These are phyloP conservation scores for Acrobasis suavella DNA, from an alignment of 2,888 invertebrate genomes.

Conservation along the genomic window DNA sequence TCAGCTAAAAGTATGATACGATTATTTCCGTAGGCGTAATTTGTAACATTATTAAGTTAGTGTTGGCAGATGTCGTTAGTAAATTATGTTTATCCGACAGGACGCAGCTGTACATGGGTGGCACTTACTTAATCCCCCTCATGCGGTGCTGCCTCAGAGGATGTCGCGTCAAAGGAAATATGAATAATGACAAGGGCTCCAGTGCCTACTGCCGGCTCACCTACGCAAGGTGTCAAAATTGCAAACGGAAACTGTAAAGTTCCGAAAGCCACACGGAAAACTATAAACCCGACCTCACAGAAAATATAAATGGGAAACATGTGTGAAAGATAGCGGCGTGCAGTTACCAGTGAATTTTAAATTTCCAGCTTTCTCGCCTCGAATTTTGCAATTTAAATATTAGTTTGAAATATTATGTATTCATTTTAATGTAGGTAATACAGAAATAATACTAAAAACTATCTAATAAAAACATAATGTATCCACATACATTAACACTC, in stretches of 20 bases:
- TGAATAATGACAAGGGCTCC: conserved; percentile 62
- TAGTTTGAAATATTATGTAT: background rate
- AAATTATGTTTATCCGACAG: conserved; percentile 73
- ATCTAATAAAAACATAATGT: no score
- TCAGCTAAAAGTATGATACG: conserved; percentile 44
- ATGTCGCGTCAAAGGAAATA: conserved; percentile 58
- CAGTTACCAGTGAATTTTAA: conserved; percentile 16
- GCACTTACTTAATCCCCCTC: conserved; percentile 66
- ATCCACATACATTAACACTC: no score
- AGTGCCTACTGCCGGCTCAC: conserved; percentile 41
- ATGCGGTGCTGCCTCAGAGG: conserved; percentile 50
- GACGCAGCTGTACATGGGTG: conserved; percentile 63
- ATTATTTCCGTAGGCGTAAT: conserved; percentile 48
- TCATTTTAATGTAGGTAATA: background rate
- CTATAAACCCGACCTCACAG: conserved; percentile 11
- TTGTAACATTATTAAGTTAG: conserved; percentile 63
- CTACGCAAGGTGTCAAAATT: conserved; percentile 35
- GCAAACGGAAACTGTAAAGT: conserved; percentile 3
- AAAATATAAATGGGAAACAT: conserved; percentile 11
- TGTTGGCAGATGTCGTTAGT: conserved; percentile 69
- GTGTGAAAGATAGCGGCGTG: conserved; percentile 8
- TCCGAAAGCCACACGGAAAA: conserved; percentile 6
- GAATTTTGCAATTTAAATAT: conserved; percentile 2
- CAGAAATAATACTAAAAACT: no score
- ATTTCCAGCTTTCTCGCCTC: background rate